Evolutionary conservation across 2,113 vertebrate genomes (phyloP).

Genomic region (Myotis davidii): DNA sequence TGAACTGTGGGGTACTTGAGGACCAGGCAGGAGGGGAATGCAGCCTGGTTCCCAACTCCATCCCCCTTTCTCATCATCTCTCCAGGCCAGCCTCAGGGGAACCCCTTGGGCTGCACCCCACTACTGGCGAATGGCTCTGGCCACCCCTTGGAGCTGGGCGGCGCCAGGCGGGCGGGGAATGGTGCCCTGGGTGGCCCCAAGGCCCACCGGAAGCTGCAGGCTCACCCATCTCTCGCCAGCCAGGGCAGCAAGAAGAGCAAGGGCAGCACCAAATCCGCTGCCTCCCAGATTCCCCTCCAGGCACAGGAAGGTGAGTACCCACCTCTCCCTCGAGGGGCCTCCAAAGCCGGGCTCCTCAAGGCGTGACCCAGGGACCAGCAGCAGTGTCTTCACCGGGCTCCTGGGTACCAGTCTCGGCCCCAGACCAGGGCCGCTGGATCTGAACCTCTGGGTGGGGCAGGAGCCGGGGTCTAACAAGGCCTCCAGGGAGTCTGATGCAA

Average conservation of each 20-base stretch:
- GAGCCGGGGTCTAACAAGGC: background rate
- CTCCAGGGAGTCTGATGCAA: background rate
- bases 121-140: slow-evolving; percentile 87
- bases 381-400: too few species aligned
- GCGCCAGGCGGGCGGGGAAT: slow-evolving; percentile 80
- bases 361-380: accelerated
- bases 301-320: slow-evolving; percentile 92
- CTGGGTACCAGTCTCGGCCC: background rate
- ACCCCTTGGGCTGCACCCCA: slow-evolving; percentile 76
- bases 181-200: slow-evolving; percentile 83
- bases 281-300: slow-evolving; percentile 94
- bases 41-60: background rate
- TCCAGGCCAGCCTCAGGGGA: slow-evolving; percentile 86
- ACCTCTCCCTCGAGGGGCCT: background rate
- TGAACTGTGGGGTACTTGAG: too few species aligned
- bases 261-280: slow-evolving; percentile 91
- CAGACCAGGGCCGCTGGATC: background rate
- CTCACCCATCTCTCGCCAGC: slow-evolving; percentile 93
- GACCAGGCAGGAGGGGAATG: background rate
- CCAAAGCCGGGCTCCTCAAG: accelerated
- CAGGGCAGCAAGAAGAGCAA: slow-evolving; percentile 96
- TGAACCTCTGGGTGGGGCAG: background rate
- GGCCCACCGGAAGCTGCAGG: slow-evolving; percentile 90
- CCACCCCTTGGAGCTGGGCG: slow-evolving; percentile 70
- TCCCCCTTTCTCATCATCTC: slow-evolving; percentile 17